Evolutionary conservation across 2,797 vertebrate species (phyloP), one percentile per base, ranked within the genome.

Genomic region (Prionace glauca): DNA sequence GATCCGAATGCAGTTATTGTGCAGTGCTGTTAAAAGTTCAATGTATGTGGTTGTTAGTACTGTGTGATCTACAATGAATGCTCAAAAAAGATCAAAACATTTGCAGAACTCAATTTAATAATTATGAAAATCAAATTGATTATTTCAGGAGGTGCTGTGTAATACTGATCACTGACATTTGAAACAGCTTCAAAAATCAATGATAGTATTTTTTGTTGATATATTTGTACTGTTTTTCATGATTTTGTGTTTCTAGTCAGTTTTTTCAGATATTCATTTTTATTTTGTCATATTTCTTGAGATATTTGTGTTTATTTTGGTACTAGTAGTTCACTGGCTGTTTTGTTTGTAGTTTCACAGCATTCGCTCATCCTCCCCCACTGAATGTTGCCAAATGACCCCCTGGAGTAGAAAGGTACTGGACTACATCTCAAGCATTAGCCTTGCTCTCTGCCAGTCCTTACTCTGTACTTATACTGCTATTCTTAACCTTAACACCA

Each of bases 391-490:
- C 98, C 98, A 98, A 98, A 98, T 99, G 98, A 98, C 98, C 97
- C 99, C 98, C 96, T 99, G 99, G 99, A 99, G 98, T 98, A 99
- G 98, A 99, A 99, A 99, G 99, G 99, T 99, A 99, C 97, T 98
- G 97, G 97, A 98, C 95, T 69, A 50, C 95, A 69, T 26, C 65
- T 81, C 50, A 79, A 41, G 62, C 77, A n/a, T 60, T 29, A 74
- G 87, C 11, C n/a, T 92, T 71, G 32, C 32, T 86, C 18, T 67
- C 94, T 77, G 67, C 7, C 84, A 84, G 41, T 95, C 60, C 41
- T 36, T 93, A 56, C 29, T 95, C 26, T 67, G 10, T 41, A 72
- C 62, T 96, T 36, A 67, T 60, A 41, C 41, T 67, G 20, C 95
- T 92, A 65, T 95, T 71, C 45, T 24, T 72, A 32, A 60, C 26